Conservation (phyloP, 37 sponge, comb jelly and placozoan species). For the Ianthella basta region DNA sequence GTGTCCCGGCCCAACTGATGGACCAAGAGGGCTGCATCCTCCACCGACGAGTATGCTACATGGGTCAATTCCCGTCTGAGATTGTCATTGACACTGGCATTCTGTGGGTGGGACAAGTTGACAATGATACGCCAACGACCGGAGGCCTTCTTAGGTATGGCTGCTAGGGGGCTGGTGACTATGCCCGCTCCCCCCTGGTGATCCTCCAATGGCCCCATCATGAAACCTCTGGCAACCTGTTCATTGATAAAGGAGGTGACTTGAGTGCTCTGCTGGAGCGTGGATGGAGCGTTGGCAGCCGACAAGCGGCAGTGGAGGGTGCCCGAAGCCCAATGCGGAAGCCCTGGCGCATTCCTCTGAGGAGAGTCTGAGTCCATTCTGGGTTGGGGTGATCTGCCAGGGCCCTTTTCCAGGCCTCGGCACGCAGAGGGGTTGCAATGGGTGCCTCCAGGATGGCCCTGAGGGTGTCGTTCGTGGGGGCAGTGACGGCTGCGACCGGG, state of each 20-base stretch:
- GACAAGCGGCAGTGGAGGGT: too few relatives aligned
- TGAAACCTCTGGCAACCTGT: too few relatives aligned
- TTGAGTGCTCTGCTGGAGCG: too few relatives aligned
- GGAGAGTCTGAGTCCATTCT: neutral
- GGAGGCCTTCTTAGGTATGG: too few relatives aligned
- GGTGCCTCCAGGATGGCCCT: neutral
- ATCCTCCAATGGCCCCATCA: too few relatives aligned
- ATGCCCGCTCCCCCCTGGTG: too few relatives aligned
- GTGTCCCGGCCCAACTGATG: neutral
- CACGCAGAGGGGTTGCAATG: neutral
- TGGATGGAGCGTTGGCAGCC: too few relatives aligned
- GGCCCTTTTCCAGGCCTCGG: constrained; percentile 2
- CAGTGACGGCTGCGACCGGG: neutral
- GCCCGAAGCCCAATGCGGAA: constrained; percentile 21
- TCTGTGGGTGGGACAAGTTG: too few relatives aligned
- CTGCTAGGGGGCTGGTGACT: too few relatives aligned
- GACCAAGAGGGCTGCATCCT: constrained; percentile 11
- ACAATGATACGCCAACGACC: too few relatives aligned
- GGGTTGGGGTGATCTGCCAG: neutral
- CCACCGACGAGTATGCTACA: constrained; percentile 8
- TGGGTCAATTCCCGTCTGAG: constrained; percentile 7
- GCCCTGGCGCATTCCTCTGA: neutral
- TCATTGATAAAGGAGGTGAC: too few relatives aligned
- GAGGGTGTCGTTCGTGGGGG: neutral
- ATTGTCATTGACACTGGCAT: constrained; percentile 25